Evolutionary conservation across 2,888 invertebrate genomes (phyloP).

Genomic region (Drosophila merina): DNA sequence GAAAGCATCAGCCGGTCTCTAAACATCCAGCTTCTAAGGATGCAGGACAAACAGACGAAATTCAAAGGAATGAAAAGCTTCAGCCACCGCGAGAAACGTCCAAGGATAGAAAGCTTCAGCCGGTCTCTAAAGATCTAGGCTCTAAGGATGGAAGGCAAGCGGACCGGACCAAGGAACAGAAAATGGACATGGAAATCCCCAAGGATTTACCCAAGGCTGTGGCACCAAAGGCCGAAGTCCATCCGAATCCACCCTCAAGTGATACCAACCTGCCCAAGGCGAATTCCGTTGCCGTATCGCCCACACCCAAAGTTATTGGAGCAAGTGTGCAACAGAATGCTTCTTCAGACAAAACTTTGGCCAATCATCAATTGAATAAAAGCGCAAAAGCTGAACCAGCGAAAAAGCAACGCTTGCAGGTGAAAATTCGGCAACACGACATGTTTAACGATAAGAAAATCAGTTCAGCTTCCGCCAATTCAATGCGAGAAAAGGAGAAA

Average conservation of each 20-base stretch:
- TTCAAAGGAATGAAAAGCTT: neutral
- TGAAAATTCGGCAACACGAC: constrained; percentile 34
- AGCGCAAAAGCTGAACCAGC: constrained; percentile 9
- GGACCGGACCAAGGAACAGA: neutral
- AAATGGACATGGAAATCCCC: neutral
- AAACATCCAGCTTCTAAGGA: too few species aligned
- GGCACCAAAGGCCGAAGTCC: neutral
- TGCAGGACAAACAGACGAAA: neutral
- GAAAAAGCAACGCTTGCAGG: constrained; percentile 29
- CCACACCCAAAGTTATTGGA: constrained; percentile 8
- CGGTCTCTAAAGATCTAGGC: neutral
- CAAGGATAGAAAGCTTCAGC: neutral
- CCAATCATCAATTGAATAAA: constrained; percentile 21
- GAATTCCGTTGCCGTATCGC: constrained; percentile 2
- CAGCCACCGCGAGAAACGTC: neutral
- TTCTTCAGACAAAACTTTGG: constrained; percentile 5
- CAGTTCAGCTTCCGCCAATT: neutral
- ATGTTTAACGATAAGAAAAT: constrained; percentile 18
- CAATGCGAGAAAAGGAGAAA: neutral
- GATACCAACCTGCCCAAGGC: constrained; percentile 14
- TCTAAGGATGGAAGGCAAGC: neutral
- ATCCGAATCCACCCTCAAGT: neutral
- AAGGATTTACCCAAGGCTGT: constrained; percentile 16
- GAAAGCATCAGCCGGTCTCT: too few species aligned
- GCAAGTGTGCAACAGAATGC: constrained; percentile 4